Conservation (phyloP, 1,140 invertebrate species). For the Chionoecetes opilio region DNA sequence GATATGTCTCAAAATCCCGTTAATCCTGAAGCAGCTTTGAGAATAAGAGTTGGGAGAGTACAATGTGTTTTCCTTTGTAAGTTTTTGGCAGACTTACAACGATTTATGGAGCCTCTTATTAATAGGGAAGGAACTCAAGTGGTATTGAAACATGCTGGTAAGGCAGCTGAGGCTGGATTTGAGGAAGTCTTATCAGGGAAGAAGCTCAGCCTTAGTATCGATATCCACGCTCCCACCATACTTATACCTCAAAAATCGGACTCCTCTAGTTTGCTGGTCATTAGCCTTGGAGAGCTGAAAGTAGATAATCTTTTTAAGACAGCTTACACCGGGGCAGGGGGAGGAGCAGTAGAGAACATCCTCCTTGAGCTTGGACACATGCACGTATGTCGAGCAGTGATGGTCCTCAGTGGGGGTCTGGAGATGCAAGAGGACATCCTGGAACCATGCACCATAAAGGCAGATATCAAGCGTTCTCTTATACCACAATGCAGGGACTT, state of each 20-base stretch:
- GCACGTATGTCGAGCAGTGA: slow-evolving; percentile 89
- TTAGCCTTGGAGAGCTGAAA: slow-evolving; percentile 90
- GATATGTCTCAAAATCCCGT: slow-evolving; percentile 69
- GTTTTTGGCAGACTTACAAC: slow-evolving; percentile 88
- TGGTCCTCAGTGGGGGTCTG: slow-evolving; percentile 88
- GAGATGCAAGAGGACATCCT: slow-evolving; percentile 91
- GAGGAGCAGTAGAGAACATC: slow-evolving; percentile 88
- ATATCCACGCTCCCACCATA: slow-evolving; percentile 90
- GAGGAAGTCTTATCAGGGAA: slow-evolving; percentile 86
- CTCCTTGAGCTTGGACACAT: slow-evolving; percentile 88
- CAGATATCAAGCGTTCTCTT: slow-evolving; percentile 89
- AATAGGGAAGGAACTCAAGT: slow-evolving; percentile 74
- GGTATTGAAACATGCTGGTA: slow-evolving; percentile 79
- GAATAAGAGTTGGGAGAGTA: slow-evolving; percentile 89
- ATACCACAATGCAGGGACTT: slow-evolving; percentile 83
- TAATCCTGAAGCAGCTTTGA: slow-evolving; percentile 88
- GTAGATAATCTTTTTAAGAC: slow-evolving; percentile 92
- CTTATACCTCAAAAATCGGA: slow-evolving; percentile 91
- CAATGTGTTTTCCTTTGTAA: slow-evolving; percentile 90
- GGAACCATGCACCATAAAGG: slow-evolving; percentile 89
- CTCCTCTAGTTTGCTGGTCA: slow-evolving; percentile 90
- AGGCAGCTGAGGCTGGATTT: slow-evolving; percentile 82
- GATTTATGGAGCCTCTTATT: slow-evolving; percentile 88
- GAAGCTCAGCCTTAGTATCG: slow-evolving; percentile 88
- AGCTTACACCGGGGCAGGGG: slow-evolving; percentile 81